Evolutionary conservation across 1,140 invertebrate species (phyloP).

Genomic region (Drosophila dunni): DNA sequence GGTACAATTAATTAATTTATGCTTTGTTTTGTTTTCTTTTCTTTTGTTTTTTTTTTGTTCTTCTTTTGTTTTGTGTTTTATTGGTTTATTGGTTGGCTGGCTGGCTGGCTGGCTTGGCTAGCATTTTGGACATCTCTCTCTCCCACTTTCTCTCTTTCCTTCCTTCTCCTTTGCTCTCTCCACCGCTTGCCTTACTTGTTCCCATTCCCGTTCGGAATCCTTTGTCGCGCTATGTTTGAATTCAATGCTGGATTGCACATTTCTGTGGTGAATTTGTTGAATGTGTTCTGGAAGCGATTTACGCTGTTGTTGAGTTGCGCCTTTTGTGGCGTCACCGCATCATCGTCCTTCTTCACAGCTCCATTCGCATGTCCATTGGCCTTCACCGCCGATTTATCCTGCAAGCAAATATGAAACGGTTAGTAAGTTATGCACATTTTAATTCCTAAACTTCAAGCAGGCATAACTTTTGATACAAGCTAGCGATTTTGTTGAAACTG

Average conservation of each 20-base stretch:
- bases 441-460: no score
- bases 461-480: no score
- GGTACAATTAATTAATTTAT: constrained; percentile 77
- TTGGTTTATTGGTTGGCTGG: constrained; percentile 64
- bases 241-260: constrained; percentile 77
- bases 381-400: constrained; percentile 70
- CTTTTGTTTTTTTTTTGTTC: not conserved
- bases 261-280: constrained; percentile 70
- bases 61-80: constrained; percentile 32
- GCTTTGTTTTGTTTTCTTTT: constrained; percentile 55
- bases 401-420: not conserved
- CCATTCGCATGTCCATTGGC: constrained; percentile 78
- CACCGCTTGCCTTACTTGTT: constrained; percentile 43
- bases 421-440: no score
- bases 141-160: not conserved
- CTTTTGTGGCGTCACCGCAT: constrained; percentile 41
- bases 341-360: constrained; percentile 62
- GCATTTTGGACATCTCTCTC: constrained; percentile 18
- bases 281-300: constrained; percentile 65
- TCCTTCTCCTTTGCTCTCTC: no score
- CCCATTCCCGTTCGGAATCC: constrained; percentile 51
- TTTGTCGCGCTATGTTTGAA: constrained; percentile 71
- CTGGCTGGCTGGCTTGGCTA: constrained; percentile 56
- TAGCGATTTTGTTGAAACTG: no score
- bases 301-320: constrained; percentile 46